These are phyloP conservation scores for Nephotettix cincticeps DNA, from an alignment of 1,140 invertebrate species.

Conservation along the genomic window DNA sequence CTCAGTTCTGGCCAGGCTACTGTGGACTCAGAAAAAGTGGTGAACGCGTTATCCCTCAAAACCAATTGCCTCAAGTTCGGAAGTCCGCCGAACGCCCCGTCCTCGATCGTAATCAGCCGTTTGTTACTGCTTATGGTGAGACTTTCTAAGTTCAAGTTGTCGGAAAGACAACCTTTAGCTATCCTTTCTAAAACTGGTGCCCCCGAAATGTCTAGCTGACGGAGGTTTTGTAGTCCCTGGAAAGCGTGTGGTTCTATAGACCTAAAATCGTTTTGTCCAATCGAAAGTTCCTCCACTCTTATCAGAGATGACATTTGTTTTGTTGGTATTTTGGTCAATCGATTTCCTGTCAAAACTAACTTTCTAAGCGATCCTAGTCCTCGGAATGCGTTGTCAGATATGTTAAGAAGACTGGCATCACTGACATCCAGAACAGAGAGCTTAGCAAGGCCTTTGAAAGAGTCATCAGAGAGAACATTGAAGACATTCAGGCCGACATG, in stretches of 20 bases:
- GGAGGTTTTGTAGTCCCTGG: constrained; percentile 70
- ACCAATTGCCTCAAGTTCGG: constrained; percentile 73
- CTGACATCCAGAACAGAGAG: constrained; percentile 75
- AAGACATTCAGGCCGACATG: constrained; percentile 83
- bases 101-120: constrained; percentile 65
- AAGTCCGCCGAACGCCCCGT: constrained; percentile 71
- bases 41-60: constrained; percentile 75
- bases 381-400: constrained; percentile 71
- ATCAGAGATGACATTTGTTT: constrained; percentile 65
- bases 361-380: constrained; percentile 70
- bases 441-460: constrained; percentile 71
- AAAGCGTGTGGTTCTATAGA: constrained; percentile 68
- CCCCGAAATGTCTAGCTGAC: constrained; percentile 73
- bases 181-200: constrained; percentile 67
- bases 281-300: constrained; percentile 73
- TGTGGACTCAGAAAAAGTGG: constrained; percentile 68
- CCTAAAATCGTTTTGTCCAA: constrained; percentile 80
- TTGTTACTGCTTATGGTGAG: constrained; percentile 76
- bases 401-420: constrained; percentile 73
- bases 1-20: constrained; percentile 77
- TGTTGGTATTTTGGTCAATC: constrained; percentile 71
- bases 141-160: constrained; percentile 78
- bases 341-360: constrained; percentile 77
- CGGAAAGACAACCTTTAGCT: constrained; percentile 71
- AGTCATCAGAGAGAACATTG: constrained; percentile 65